A percentile compares a stretch with the other conserved stretches of the same genome.
Conservation (phyloP, 1,140 invertebrate genomes). For the Ruditapes philippinarum region DNA sequence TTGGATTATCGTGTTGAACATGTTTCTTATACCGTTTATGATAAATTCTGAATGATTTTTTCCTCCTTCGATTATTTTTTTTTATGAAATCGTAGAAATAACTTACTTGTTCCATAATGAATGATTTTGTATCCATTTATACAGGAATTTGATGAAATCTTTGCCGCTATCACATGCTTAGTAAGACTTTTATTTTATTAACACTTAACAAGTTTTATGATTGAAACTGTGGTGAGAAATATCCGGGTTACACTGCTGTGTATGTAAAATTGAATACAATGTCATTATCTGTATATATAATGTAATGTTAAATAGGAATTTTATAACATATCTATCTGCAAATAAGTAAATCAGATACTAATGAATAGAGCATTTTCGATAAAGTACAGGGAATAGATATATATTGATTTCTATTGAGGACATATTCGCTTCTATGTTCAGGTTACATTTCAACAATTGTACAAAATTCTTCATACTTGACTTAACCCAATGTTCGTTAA, state of each 20-base stretch:
- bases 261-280: not conserved
- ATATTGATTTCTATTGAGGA: conserved; percentile 28
- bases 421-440: not conserved
- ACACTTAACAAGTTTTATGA: no score
- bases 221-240: no score
- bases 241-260: no score
- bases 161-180: no score
- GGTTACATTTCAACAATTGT: conserved; percentile 32
- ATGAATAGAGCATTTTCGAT: not conserved
- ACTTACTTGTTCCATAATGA: conserved; percentile 14
- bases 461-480: not conserved
- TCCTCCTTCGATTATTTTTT: no score
- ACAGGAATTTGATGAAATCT: not conserved
- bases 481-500: conserved; percentile 38
- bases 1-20: not conserved
- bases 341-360: conserved; percentile 10
- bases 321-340: not conserved
- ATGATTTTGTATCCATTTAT: not conserved
- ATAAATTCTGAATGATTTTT: no score
- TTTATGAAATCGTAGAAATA: not conserved
- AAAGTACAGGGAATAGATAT: conserved; percentile 18
- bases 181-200: no score
- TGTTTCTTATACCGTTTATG: no score
- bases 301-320: not conserved
- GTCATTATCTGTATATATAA: not conserved